Evolutionary conservation across 2,888 invertebrate genomes (phyloP), one percentile per base, ranked within the genome.

Genomic region (Rhamnusium bicolor): DNA sequence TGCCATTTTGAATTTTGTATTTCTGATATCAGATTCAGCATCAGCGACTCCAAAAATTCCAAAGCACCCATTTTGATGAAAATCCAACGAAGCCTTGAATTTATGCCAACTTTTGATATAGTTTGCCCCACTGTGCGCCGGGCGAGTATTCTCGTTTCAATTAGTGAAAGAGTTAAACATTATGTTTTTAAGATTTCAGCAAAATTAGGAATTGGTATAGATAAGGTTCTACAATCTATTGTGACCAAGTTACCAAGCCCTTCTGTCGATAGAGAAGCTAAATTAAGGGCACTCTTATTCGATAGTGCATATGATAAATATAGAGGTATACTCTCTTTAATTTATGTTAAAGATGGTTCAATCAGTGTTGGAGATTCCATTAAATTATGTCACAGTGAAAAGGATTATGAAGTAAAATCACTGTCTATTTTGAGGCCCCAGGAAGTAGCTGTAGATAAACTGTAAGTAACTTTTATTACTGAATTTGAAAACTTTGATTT

Each of bases 271-370:
- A 87, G 91, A 66, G 85, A 90, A 21, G 90, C 89, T 0, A 89
- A 93, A 27, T 93, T 98, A 72, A 92, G 93, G 86, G 96, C 95
- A 0, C 89, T 98, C 53, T 90, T 98, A 70, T 98, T 98, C 88
- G 99, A 99, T 85, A 96, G 96, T 69, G 97, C 96, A 95, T 98
- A 94, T 88, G 96, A 98, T 86, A 93, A 92, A 79, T 97, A 94
- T 85, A 92, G 94, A 84, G 97, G 97, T 0, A 93, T 94, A 0
- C 88, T 97, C 69, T 93, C 94, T 79, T 89, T 96, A 24, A 90
- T 95, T 21, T 94, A 94, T 86, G 90, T 98, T 47, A 91, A 93
- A 77, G 94, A 96, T 85, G 98, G 98, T 0, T 88, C 87, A 14
- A 85, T 97, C 1, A 89, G 90, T 77, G 85, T 93, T 19, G 97